Conservation (phyloP, 1,140 invertebrate species). For the Rhyzopertha dominica region DNA sequence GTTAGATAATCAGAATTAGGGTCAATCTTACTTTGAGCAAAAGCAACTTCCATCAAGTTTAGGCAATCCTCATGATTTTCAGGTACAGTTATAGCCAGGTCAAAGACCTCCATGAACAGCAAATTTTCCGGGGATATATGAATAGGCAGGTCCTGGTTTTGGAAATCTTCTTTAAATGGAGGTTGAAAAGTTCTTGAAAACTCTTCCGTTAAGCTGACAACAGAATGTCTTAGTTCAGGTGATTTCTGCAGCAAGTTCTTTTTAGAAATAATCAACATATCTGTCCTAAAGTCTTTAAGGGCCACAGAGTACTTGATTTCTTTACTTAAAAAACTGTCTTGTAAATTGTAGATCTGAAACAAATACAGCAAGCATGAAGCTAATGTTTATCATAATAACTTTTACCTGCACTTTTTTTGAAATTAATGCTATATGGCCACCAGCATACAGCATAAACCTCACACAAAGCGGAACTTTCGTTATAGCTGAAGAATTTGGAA, state of each 20-base stretch:
- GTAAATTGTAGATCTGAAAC: conserved; percentile 47
- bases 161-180: too few species aligned
- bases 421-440: conserved; percentile 31
- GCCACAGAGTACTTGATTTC: conserved; percentile 47
- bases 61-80: conserved; percentile 22
- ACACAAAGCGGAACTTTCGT: conserved; percentile 36
- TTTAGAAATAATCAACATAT: conserved; percentile 32
- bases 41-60: conserved; percentile 23
- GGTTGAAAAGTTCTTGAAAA: too few species aligned
- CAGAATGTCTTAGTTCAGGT: too few species aligned
- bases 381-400: neutral
- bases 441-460: conserved; percentile 33
- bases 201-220: too few species aligned
- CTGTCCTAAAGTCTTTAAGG: conserved; percentile 41
- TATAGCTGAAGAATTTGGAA: conserved; percentile 35
- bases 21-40: conserved; percentile 21
- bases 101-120: conserved; percentile 33
- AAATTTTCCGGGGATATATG: conserved; percentile 23
- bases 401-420: neutral
- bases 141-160: too few species aligned
- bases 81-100: conserved; percentile 27
- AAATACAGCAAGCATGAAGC: conserved; percentile 9
- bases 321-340: conserved; percentile 42
- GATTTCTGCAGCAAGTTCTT: conserved; percentile 39
- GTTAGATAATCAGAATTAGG: conserved; percentile 18